Conservation (phyloP, 2,797 vertebrate species). For the Decapterus maruadsi region DNA sequence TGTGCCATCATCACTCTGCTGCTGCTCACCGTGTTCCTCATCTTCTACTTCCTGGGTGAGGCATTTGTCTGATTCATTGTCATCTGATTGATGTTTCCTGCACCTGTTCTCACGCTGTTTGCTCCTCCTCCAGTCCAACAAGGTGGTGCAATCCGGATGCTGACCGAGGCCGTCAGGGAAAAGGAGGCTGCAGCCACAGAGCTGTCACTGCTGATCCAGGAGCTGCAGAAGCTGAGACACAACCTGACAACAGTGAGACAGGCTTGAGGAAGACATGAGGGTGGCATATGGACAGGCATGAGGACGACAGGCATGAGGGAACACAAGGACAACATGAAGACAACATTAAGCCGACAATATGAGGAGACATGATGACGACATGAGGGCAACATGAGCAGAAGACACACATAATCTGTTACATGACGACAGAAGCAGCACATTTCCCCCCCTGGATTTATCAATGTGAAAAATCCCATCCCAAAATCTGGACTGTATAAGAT, state of each 20-base stretch:
- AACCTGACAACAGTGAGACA: constrained; percentile 73
- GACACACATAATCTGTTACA: neutral
- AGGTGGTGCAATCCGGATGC: constrained; percentile 83
- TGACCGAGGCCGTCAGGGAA: constrained; percentile 82
- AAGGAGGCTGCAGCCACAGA: constrained; percentile 84
- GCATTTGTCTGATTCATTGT: neutral
- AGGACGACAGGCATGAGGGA: no score
- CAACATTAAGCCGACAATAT: no score
- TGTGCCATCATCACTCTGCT: constrained; percentile 85
- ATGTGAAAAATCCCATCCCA: no score
- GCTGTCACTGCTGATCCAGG: constrained; percentile 82
- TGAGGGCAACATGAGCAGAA: neutral
- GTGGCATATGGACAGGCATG: neutral
- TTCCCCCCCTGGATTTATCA: no score
- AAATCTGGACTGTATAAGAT: no score
- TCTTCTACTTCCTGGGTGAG: constrained; percentile 85
- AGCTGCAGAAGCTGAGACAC: constrained; percentile 75
- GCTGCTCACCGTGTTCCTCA: constrained; percentile 85
- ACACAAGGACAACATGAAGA: no score
- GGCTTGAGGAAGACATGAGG: constrained; percentile 16
- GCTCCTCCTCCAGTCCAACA: constrained; percentile 87
- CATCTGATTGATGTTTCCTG: neutral
- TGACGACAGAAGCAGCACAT: no score
- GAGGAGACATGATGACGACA: no score
- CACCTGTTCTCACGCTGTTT: neutral